Conservation (phyloP, 2,888 invertebrate genomes). For the Euplexia lucipara region DNA sequence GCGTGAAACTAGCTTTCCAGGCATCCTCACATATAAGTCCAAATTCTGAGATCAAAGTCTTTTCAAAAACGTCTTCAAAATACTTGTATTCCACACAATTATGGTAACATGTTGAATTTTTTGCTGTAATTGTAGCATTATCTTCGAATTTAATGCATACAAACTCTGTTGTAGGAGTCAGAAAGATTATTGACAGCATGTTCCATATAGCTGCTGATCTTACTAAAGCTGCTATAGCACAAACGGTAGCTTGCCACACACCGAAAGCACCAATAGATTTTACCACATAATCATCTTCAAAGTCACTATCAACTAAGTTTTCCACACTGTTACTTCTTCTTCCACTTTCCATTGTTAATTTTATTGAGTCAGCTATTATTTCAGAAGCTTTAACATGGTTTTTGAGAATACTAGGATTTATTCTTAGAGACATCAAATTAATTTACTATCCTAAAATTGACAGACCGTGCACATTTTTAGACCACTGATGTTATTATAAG, state of each 20-base stretch:
- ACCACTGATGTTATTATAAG: not conserved
- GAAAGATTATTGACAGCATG: constrained; percentile 73
- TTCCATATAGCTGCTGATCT: constrained; percentile 75
- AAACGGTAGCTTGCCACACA: constrained; percentile 74
- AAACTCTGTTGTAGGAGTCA: constrained; percentile 73
- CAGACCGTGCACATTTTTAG: not conserved
- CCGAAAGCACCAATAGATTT: constrained; percentile 78
- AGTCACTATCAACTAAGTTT: constrained; percentile 45
- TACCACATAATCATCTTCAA: constrained; percentile 74
- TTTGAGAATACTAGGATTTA: constrained; percentile 21
- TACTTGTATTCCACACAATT: constrained; percentile 73
- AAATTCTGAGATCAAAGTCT: constrained; percentile 75
- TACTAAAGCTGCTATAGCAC: constrained; percentile 64
- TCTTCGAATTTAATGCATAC: constrained; percentile 66
- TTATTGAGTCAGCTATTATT: constrained; percentile 18
- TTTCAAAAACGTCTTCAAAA: constrained; percentile 70
- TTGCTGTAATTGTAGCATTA: constrained; percentile 55
- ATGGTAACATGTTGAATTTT: constrained; percentile 73
- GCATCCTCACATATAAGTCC: constrained; percentile 74
- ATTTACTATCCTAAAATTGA: not conserved
- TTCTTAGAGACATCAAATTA: constrained; percentile 39
- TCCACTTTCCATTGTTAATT: constrained; percentile 59
- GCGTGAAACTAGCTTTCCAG: constrained; percentile 77
- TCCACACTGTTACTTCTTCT: constrained; percentile 48
- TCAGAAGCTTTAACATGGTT: constrained; percentile 23